Evolutionary conservation across 92 coral and sea anemone genomes (phyloP).

Genomic region (Parazoanthus darwini): DNA sequence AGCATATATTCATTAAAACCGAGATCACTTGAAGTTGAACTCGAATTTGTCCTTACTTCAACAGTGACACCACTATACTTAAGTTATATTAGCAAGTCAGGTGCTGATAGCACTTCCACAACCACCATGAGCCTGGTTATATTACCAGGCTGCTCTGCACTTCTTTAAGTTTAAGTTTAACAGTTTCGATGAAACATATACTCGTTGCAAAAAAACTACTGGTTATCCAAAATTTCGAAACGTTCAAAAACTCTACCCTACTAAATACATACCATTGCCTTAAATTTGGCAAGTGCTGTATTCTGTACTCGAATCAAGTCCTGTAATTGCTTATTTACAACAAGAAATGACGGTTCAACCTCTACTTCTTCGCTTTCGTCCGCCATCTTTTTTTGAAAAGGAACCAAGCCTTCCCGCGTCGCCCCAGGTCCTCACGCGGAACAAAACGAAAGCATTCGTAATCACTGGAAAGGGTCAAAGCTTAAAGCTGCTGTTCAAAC

Average conservation of each 20-base stretch:
- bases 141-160: no score
- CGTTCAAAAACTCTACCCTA: not conserved
- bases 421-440: conserved; percentile 13
- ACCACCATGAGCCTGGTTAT: no score
- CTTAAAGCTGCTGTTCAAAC: not conserved
- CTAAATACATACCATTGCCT: conserved; percentile 70
- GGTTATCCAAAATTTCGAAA: not conserved
- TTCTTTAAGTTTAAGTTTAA: no score
- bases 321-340: conserved; percentile 92
- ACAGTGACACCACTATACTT: no score
- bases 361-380: conserved; percentile 48
- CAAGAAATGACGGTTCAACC: conserved; percentile 65
- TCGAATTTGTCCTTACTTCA: no score
- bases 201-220: no score
- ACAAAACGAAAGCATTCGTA: not conserved
- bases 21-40: no score
- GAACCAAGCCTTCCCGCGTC: not conserved
- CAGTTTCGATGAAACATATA: no score
- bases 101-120: no score
- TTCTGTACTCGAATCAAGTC: conserved; percentile 90
- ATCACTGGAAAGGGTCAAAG: not conserved
- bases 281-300: conserved; percentile 67
- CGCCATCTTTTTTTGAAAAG: conserved; percentile 60
- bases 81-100: no score
- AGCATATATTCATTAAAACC: no score